Evolutionary conservation across 2,113 vertebrate species (phyloP), one percentile per base, ranked within the genome.

Genomic region (Cyanoderma ruficeps): DNA sequence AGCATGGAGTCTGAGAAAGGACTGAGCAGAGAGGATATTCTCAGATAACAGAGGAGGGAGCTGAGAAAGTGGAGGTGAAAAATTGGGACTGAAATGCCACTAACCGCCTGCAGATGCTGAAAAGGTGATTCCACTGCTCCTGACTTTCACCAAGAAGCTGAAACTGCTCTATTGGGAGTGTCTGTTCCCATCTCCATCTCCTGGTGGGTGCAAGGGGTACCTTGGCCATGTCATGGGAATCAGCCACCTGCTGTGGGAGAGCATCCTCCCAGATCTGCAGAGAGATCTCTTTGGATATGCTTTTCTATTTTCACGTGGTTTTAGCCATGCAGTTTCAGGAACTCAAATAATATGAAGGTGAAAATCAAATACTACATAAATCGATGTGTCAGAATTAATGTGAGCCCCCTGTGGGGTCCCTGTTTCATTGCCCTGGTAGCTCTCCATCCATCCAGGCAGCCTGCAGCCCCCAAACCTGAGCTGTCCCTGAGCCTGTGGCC

Each of bases 391-490:
- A 63, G 52, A 83, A 60, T 83, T 41, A 50, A 5, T 24, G 35
- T 0, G 6, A 86, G 19, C 9, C 6, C 6, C 17, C 39, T 1
- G 0, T 46, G 17, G 15, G 6, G 8, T 64, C 70, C 10, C n/a
- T 47, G 33, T 87, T 52, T 21, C 17, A 2, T 19, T 87, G 42
- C 23, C 70, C 67, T 35, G 23, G n/a, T n/a, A 37, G 56, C 4
- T 87, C 56, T 52, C 20, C 46, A 20, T 35, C 2, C 1, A 56
- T 56, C 21, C 39, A 39, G 39, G 39, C 39, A 39, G 39, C 39
- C 39, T 39, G 10, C 39, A 39, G 39, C 11, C 39, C 19, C 25
- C 3, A 8, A 53, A 60, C 22, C 72, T 72, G 5, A 4, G 63
- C 53, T n/a, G 6, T 55, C 42, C 44, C 41, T 49, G 41, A 79